These are phyloP conservation scores for Catostylus mosaicus DNA, from an alignment of 30 jellyfish, hydroid and myxozoan genomes.

Conservation along the genomic window DNA sequence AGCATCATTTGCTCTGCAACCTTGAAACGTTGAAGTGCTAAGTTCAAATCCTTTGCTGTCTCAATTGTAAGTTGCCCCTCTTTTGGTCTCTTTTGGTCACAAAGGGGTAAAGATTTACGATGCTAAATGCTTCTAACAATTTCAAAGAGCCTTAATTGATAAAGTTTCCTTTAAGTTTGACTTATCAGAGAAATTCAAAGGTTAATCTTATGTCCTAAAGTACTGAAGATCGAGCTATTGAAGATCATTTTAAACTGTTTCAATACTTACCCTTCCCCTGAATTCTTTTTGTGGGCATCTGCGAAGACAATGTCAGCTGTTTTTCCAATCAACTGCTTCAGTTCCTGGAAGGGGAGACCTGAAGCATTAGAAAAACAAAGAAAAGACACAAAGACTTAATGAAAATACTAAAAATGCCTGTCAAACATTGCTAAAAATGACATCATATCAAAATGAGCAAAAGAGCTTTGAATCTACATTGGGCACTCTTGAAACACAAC, in stretches of 20 bases:
- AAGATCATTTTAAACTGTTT: not conserved
- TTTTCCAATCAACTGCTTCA: slow-evolving; percentile 74
- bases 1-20: no score
- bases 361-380: not conserved
- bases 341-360: slow-evolving; percentile 53
- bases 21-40: no score
- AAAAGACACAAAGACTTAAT: not conserved
- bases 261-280: slow-evolving; percentile 95
- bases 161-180: no score
- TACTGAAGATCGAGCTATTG: not conserved
- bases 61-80: no score
- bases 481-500: not conserved
- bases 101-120: no score
- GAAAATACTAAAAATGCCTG: not conserved
- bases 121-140: no score
- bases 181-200: not conserved
- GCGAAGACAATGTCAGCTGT: slow-evolving; percentile 87
- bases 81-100: no score
- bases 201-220: no score
- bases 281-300: slow-evolving; percentile 89
- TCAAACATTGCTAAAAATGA: not conserved
- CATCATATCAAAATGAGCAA: not conserved
- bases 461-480: not conserved
- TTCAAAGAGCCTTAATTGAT: no score
- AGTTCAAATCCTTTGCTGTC: no score